Base-by-base conservation (phyloP, 2,113 vertebrate species). In the Marmota monax region DNA sequence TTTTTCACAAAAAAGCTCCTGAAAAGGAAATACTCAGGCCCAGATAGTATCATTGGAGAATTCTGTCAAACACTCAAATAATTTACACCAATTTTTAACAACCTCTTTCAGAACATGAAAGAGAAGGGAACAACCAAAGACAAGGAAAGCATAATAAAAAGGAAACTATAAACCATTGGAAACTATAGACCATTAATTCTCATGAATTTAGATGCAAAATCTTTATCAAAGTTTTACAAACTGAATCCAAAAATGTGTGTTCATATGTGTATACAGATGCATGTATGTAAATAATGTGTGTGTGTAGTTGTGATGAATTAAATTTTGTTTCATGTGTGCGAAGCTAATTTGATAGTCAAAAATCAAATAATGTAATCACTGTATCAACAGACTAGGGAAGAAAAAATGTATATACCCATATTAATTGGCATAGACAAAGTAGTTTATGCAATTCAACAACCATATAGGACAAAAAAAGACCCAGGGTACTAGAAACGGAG, bases 121-220 rank as follows among this genome's bases (percentile, higher is more conserved):
- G 61, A 85, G 13, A 9, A 73, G 34, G 18, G 58, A 51, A 37
- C 29, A 95, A 80, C 37, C 56, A 85, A 95, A 92, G 63, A 11
- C 72, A 93, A 92, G 76, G 45, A 93, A 96, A 95, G 20, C 56
- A 95, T 37, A 83, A 56, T 10, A 48, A 84, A 93, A 88, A 74
- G 27, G 48, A 63, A 90, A 73, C 18, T 16, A 45, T 8, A 79
- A 37, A 74, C 37, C 11, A 90, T 5, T 56, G 18, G 56, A 56
- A 56, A 56, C 17, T 56, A 56, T 51, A 51, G 48, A 51, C 48
- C 48, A 51, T 51, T 78, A 56, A 27, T 27, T 63, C 77, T 72
- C 29, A 86, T 61, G 10, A 77, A 83, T 32, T 22, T 84, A 95
- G 34, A 88, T 45, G 5, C 10, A 87, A 97, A 89, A 63, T 45